Conservation (phyloP, 2,888 invertebrate species). For the Cabera pusaria region DNA sequence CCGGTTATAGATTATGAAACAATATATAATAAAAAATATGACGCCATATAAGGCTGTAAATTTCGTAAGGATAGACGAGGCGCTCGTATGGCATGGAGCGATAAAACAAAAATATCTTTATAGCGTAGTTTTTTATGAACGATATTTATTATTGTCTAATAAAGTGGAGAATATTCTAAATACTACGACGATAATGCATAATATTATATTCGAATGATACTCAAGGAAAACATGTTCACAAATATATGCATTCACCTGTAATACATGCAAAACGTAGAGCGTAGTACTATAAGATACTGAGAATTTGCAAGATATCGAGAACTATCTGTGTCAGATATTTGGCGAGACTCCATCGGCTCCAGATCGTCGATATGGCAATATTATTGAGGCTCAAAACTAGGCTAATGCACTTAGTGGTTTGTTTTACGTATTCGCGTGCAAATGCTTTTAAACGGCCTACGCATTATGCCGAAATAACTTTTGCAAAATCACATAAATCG, state of each 20-base stretch:
- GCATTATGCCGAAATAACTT: no score
- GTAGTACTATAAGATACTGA: no score
- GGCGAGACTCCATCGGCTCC: conserved; percentile 48
- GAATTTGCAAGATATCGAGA: conserved; percentile 11
- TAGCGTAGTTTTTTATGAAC: conserved; percentile 4
- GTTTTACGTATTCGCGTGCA: conserved; percentile 12
- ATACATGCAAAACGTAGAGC: no score
- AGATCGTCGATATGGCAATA: conserved; percentile 35
- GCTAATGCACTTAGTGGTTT: conserved; percentile 46
- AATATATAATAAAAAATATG: conserved; percentile 23
- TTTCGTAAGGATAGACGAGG: conserved; percentile 18
- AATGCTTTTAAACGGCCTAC: conserved; percentile 15
- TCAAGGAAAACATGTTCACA: no score
- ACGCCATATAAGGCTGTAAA: conserved; percentile 22
- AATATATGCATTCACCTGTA: no score
- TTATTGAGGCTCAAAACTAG: conserved; percentile 42
- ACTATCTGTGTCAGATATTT: conserved; percentile 37
- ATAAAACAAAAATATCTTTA: conserved; percentile 39
- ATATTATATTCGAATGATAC: no score
- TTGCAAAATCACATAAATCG: no score
- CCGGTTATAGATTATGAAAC: conserved; percentile 26
- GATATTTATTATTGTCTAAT: not conserved
- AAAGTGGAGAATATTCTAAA: no score
- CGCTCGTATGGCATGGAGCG: conserved; percentile 24
- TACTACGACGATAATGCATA: no score